These are phyloP conservation scores for Chaenogobius annularis DNA, from an alignment of 2,113 vertebrate species.

Conservation along the genomic window DNA sequence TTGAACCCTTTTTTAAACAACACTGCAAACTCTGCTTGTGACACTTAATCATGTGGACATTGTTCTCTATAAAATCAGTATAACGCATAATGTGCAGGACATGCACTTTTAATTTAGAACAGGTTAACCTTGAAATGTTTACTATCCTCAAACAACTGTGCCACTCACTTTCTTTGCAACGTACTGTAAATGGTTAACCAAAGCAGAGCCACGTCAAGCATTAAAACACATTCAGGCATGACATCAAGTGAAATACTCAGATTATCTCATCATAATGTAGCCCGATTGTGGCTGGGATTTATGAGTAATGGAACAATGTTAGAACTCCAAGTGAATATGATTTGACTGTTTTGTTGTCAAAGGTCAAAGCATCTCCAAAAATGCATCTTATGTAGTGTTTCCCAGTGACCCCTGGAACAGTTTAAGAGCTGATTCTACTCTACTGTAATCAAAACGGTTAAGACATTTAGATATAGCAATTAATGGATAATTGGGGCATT, in stretches of 20 bases:
- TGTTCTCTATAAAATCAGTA: conserved; percentile 9
- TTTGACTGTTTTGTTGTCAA: not conserved
- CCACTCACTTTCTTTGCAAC: not conserved
- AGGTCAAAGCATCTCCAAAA: not conserved
- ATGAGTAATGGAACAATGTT: not conserved
- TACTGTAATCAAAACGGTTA: no score
- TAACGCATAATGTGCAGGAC: not conserved
- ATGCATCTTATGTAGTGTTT: no score
- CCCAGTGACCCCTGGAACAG: no score
- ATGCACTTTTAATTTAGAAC: not conserved
- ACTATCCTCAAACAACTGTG: not conserved
- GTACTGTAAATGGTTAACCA: not conserved
- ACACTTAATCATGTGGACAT: conserved; percentile 34
- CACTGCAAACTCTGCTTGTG: not conserved
- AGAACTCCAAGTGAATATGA: not conserved
- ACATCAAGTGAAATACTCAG: not conserved
- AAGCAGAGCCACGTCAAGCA: not conserved
- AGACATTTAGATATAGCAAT: no score
- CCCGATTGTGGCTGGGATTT: not conserved
- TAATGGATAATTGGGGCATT: no score
- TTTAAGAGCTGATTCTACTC: no score
- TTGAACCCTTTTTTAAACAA: not conserved
- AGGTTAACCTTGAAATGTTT: not conserved
- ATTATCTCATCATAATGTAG: not conserved
- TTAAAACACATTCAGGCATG: not conserved